Conservation (phyloP, 1,140 invertebrate genomes). For the Aricia agestis region DNA sequence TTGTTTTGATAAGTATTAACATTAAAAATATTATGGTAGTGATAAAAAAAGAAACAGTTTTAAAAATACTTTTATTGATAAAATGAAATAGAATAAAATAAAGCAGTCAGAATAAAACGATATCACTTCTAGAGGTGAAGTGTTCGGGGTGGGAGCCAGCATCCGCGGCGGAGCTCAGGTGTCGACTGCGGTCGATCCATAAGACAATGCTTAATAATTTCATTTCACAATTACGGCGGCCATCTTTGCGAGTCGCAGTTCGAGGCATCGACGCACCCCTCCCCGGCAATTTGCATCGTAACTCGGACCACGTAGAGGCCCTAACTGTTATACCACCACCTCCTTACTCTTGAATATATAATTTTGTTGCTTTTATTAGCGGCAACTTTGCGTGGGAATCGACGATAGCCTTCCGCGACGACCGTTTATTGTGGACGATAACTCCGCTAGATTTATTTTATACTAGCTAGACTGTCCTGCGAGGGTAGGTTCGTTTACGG, state of each 20-base stretch:
- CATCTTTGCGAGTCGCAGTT: constrained; percentile 73
- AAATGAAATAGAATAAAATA: too few relatives aligned
- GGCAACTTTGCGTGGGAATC: constrained; percentile 73
- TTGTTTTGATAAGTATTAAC: background rate
- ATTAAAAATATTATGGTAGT: too few relatives aligned
- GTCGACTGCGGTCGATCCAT: constrained; percentile 73
- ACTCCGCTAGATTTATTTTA: constrained; percentile 74
- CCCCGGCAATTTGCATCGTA: constrained; percentile 73
- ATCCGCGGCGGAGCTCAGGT: constrained; percentile 58
- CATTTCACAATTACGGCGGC: constrained; percentile 74
- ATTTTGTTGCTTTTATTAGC: constrained; percentile 76
- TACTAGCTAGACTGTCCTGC: constrained; percentile 61
- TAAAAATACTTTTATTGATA: too few relatives aligned
- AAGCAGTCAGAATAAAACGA: background rate
- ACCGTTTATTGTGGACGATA: constrained; percentile 73
- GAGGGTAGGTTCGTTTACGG: constrained; percentile 52
- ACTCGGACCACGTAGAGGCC: constrained; percentile 72
- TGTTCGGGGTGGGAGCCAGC: constrained; percentile 41
- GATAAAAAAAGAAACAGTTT: too few relatives aligned
- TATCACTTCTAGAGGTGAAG: background rate
- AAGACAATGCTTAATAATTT: constrained; percentile 76
- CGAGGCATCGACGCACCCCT: constrained; percentile 69
- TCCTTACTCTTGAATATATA: constrained; percentile 75
- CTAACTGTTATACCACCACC: constrained; percentile 70
- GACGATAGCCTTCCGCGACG: constrained; percentile 68